A percentile compares a stretch with the other conserved stretches of the same genome.
Conservation (phyloP, 2,888 invertebrate genomes). For the Sarcophaga carnaria region DNA sequence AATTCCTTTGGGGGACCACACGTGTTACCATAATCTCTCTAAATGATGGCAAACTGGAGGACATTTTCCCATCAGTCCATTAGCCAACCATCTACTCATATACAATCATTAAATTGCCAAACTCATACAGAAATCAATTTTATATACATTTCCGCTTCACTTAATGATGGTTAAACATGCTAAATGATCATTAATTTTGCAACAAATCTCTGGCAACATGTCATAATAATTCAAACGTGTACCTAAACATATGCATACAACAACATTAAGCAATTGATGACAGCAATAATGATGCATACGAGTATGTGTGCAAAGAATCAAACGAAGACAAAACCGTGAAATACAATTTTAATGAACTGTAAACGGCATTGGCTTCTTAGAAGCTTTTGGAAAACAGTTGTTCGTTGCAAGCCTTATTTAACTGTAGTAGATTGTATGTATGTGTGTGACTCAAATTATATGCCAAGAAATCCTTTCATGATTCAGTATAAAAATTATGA, state of each 20-base stretch:
- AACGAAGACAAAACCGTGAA: too few relatives aligned
- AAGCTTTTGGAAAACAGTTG: background rate
- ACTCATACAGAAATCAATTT: background rate
- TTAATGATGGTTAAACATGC: conserved; percentile 54
- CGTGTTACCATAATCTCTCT: conserved; percentile 14
- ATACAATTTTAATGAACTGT: too few relatives aligned
- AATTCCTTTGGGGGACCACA: conserved; percentile 2
- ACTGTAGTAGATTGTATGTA: background rate
- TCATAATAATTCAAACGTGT: conserved; percentile 21
- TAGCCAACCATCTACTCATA: too few relatives aligned
- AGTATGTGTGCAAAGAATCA: too few relatives aligned
- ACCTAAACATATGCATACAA: background rate
- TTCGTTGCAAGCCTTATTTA: background rate
- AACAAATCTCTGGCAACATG: conserved; percentile 59
- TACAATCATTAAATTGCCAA: background rate
- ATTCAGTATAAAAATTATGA: conserved; percentile 38
- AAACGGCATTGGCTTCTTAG: too few relatives aligned
- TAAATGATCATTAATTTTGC: conserved; percentile 55
- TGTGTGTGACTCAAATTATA: conserved; percentile 2
- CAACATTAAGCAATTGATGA: background rate
- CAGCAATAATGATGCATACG: background rate
- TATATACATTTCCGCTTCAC: conserved; percentile 22
- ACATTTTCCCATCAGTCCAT: conserved; percentile 15
- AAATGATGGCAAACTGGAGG: conserved; percentile 4
- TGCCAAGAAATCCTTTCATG: conserved; percentile 46